These are phyloP conservation scores for Enteromius trimaculatus DNA, from an alignment of 2,797 vertebrate species.

Conservation along the genomic window DNA sequence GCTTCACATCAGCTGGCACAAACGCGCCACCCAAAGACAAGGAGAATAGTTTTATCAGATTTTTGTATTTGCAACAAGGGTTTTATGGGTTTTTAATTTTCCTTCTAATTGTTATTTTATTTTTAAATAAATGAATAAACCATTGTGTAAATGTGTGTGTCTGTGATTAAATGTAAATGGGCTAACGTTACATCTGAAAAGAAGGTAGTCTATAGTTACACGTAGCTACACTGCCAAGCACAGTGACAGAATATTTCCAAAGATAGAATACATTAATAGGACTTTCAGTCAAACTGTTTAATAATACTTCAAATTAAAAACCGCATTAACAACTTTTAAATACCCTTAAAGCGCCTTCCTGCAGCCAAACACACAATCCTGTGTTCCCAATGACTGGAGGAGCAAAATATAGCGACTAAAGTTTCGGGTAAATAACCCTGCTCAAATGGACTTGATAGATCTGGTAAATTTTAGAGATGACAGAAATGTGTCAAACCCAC, in stretches of 20 bases:
- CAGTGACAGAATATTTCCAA: neutral
- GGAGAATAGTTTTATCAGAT: neutral
- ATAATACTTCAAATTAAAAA: neutral
- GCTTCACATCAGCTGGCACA: slow-evolving; percentile 60
- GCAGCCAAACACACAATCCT: neutral
- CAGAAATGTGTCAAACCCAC: neutral
- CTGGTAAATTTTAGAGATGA: neutral
- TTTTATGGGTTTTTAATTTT: neutral
- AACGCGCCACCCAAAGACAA: slow-evolving; percentile 63
- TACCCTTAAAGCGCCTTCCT: neutral
- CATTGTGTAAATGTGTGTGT: neutral
- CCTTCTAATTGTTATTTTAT: neutral
- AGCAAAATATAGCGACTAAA: neutral
- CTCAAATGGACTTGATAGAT: neutral
- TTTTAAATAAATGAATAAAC: no score
- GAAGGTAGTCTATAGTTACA: neutral
- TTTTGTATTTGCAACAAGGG: neutral
- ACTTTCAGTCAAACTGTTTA: neutral
- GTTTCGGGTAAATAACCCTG: no score
- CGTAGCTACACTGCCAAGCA: no score
- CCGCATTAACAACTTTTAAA: neutral
- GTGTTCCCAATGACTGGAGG: neutral
- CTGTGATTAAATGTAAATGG: neutral
- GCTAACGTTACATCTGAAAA: neutral
- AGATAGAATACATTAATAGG: neutral